Conservation (phyloP, 2,797 vertebrate species). For the Anomalospiza imberbis region DNA sequence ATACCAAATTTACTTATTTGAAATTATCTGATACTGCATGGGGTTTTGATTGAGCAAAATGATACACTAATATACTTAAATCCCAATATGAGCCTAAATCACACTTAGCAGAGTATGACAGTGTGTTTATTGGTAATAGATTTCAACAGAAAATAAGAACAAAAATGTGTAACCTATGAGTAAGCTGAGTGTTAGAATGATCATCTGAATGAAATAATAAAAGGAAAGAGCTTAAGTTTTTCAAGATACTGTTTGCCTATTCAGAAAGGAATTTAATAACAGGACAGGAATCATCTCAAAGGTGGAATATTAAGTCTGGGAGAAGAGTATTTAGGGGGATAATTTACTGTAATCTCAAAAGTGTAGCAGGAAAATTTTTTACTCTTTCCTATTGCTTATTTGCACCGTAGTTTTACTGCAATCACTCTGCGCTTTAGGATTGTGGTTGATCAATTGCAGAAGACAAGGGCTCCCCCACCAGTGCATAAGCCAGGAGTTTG, state of each 20-base stretch:
- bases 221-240: neutral
- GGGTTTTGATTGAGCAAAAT: neutral
- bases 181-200: neutral
- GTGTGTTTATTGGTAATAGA: neutral
- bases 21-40: neutral
- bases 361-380: neutral
- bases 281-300: neutral
- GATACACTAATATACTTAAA: neutral
- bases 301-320: neutral
- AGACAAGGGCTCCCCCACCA: neutral
- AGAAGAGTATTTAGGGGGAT: neutral
- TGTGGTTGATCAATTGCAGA: neutral
- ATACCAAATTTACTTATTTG: neutral
- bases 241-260: neutral
- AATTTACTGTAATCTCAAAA: neutral
- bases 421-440: neutral
- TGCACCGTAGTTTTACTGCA: neutral
- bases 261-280: neutral
- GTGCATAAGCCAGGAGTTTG: neutral
- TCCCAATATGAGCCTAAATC: neutral
- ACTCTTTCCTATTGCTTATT: neutral
- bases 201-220: neutral
- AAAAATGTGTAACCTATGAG: neutral
- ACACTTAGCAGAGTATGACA: neutral
- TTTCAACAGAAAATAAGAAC: neutral